Evolutionary conservation across 2,113 vertebrate genomes (phyloP).

Genomic region (Clinocottus analis): DNA sequence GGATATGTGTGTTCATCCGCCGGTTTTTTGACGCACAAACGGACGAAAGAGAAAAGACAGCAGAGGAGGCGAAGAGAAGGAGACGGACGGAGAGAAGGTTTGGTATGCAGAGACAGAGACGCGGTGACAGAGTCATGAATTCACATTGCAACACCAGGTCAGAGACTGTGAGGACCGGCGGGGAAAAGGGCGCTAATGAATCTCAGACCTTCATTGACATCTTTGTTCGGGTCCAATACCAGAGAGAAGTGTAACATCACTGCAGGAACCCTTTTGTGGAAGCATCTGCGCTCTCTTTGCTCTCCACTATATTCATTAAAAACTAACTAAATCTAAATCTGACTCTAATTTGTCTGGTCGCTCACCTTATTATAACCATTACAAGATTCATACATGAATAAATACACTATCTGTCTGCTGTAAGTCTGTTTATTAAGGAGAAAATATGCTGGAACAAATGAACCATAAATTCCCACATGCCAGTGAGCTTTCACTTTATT

Average conservation of each 20-base stretch:
- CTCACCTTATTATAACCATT: too few species aligned
- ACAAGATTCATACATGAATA: too few species aligned
- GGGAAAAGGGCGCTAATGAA: constrained; percentile 7
- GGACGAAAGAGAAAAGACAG: not conserved
- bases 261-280: constrained; percentile 4
- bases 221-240: not conserved
- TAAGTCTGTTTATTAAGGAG: not conserved
- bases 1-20: constrained; percentile 31
- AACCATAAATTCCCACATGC: not conserved
- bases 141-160: not conserved
- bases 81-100: not conserved
- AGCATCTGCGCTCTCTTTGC: not conserved
- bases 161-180: not conserved
- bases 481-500: not conserved
- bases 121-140: not conserved
- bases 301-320: not conserved
- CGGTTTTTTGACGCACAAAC: constrained; percentile 10
- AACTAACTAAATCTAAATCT: not conserved
- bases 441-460: not conserved
- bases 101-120: constrained; percentile 2
- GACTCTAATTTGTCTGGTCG: too few species aligned
- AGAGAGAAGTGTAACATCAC: not conserved
- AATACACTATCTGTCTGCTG: too few species aligned
- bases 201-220: constrained; percentile 13
- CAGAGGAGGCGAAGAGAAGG: not conserved